These are phyloP conservation scores for Onthophagus sagittarius DNA, from an alignment of 2,888 invertebrate genomes.

Conservation along the genomic window DNA sequence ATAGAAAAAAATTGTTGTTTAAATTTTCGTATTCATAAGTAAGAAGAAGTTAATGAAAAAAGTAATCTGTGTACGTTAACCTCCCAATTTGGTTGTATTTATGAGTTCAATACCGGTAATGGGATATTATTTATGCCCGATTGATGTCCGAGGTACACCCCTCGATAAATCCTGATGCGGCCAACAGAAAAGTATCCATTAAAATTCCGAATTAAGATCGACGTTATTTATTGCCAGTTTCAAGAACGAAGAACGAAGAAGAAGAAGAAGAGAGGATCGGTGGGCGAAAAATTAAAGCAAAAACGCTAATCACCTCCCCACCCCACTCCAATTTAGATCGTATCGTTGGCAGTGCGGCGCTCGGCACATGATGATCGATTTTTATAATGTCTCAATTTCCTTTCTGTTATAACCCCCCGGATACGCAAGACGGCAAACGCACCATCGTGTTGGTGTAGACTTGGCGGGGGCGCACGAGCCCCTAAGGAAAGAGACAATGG, in stretches of 20 bases:
- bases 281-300: background rate
- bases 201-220: background rate
- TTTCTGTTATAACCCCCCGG: background rate
- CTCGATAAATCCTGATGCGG: background rate
- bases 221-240: background rate
- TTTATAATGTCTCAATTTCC: conserved; percentile 13
- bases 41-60: background rate
- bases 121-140: background rate
- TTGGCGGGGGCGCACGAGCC: background rate
- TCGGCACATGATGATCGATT: conserved; percentile 10
- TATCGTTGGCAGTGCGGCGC: conserved; percentile 1
- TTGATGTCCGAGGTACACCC: background rate
- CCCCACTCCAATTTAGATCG: conserved; percentile 8
- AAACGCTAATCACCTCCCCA: background rate
- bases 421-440: background rate
- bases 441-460: background rate
- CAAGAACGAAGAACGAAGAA: background rate
- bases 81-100: background rate
- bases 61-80: background rate
- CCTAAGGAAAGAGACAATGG: background rate
- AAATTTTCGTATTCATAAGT: background rate
- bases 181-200: background rate
- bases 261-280: background rate
- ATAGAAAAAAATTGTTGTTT: no score
- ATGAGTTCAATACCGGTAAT: background rate